Conservation (phyloP, 2,797 vertebrate species). For the Microhierax caerulescens region DNA sequence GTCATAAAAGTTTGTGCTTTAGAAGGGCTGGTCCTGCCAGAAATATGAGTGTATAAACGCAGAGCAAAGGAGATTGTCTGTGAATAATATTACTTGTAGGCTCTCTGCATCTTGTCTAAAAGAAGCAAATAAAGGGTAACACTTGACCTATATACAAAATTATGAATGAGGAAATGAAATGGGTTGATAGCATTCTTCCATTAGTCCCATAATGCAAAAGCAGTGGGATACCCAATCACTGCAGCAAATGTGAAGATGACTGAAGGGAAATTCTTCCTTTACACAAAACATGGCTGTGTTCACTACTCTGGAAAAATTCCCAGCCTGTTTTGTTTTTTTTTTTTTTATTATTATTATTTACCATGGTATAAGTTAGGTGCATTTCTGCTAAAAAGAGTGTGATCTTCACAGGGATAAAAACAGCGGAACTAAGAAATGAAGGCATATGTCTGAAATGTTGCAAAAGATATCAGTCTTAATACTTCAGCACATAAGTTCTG, state of each 20-base stretch:
- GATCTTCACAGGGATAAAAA: background rate
- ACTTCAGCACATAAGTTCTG: background rate
- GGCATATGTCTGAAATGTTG: background rate
- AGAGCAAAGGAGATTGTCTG: background rate
- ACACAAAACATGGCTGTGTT: background rate
- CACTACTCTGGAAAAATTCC: background rate
- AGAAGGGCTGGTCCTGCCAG: background rate
- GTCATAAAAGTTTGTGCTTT: slow-evolving; percentile 7
- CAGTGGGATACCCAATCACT: background rate
- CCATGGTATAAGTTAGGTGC: background rate
- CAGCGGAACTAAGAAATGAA: background rate
- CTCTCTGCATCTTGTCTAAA: background rate
- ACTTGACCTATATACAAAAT: background rate
- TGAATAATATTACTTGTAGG: background rate
- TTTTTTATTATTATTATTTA: no score
- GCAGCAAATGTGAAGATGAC: background rate
- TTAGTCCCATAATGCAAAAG: background rate
- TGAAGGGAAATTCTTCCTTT: background rate
- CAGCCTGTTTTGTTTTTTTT: background rate
- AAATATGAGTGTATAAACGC: background rate
- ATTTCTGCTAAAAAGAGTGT: background rate
- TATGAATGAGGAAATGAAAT: background rate
- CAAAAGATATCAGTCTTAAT: background rate
- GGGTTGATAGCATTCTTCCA: background rate
- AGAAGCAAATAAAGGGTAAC: slow-evolving; percentile 12